Evolutionary conservation across 2,113 vertebrate genomes (phyloP), one percentile per base, ranked within the genome.

Genomic region (Phylloscopus whistleri): DNA sequence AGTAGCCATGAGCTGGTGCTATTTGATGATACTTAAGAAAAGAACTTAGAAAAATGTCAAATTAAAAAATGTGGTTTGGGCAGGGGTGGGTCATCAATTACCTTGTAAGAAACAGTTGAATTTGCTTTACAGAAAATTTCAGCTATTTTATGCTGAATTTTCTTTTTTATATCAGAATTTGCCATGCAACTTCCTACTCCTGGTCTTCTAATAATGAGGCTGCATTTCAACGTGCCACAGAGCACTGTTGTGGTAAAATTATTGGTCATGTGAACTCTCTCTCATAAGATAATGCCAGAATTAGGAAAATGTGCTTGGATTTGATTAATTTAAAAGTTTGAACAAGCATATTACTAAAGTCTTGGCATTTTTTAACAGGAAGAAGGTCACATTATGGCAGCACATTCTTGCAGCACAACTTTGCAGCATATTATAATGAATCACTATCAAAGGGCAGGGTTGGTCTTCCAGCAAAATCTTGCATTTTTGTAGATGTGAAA

Each of bases 341-440:
- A 90, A 74, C 87, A 94, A 91, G 90, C 10, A 70, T 30, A 28
- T 85, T 90, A 85, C 39, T 86, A 59, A 72, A 84, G 24, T 28
- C 51, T 85, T 91, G 87, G 63, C 63, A 77, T 93, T 93, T 80
- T 77, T 85, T 93, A 90, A 88, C 39, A 64, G 56, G 72, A 94
- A 58, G 77, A 93, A 94, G 72, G 87, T 94, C 85, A 92, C 8
- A 6, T 74, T 94, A 44, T 43, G 88, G 28, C 68, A 78, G 35
- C 56, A 67, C 23, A 70, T 74, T 86, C 87, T 66, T 86, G 22
- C 73, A 86, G 68, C 56, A 78, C 64, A 91, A 78, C 72, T 90
- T 88, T 56, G 55, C 43, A 93, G 46, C 33, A 48, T 46, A 41
- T 77, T 92, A 64, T 94, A 90, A 92, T 93, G 82, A 92, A 41